Percentiles rank a stretch among this genome's conserved stretches.
phyloP scores from a whole-genome alignment of 2,797 vertebrate species.

The Ctenopoma kingsleyae region DNA sequence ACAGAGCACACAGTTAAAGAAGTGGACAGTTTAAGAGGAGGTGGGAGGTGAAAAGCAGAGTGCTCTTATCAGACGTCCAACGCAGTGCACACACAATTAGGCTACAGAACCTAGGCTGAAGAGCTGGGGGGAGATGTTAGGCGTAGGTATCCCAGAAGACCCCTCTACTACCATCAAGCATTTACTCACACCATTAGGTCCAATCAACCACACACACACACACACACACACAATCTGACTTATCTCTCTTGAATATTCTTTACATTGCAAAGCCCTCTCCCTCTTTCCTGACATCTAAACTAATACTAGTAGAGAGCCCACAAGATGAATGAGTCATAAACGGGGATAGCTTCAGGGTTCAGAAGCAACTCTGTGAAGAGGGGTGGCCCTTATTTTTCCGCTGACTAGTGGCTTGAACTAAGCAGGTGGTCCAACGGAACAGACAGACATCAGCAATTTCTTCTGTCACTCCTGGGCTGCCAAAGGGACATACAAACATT shows the following conservation, averaged over 20 bases:
- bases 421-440: constrained; percentile 51
- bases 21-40: constrained; percentile 48
- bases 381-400: constrained; percentile 62
- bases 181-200: constrained; percentile 47
- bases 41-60: constrained; percentile 48
- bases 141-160: constrained; percentile 48
- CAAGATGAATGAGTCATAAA: constrained; percentile 81
- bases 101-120: constrained; percentile 39
- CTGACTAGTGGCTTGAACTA: constrained; percentile 70
- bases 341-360: constrained; percentile 66
- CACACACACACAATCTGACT: constrained; percentile 17
- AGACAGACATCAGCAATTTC: constrained; percentile 52
- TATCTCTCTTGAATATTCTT: constrained; percentile 39
- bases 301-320: constrained; percentile 55
- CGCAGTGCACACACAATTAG: constrained; percentile 18
- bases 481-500: constrained; percentile 20
- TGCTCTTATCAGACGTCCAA: constrained; percentile 67
- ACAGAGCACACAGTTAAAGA: constrained; percentile 37
- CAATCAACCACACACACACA: constrained; percentile 26
- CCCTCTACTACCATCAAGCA: constrained; percentile 38
- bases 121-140: constrained; percentile 37
- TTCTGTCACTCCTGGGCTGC: constrained; percentile 42
- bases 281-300: constrained; percentile 53
- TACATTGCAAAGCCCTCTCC: constrained; percentile 30
- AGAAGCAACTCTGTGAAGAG: constrained; percentile 52